Base-by-base conservation (phyloP, 2,797 vertebrate genomes). In the Hafferia zeledoni region DNA sequence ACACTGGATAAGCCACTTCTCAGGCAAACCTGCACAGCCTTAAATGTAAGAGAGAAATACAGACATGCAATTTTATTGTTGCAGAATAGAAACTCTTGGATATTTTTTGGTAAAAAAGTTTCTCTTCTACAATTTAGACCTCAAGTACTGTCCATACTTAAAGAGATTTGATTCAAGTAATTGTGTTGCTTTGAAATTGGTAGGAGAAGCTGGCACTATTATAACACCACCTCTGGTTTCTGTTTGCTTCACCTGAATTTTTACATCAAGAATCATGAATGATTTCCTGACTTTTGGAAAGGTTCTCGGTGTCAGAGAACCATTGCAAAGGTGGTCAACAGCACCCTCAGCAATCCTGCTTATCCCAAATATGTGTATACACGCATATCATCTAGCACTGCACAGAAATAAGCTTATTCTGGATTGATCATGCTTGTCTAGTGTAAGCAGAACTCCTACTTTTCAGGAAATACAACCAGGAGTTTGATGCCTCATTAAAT, bases 201-300 rank as follows among this genome's bases (percentile, higher is more conserved):
- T 87, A 93, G 93, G 59, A 96, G 89, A 96, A 89, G 60, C 59
- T 87, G 74, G 85, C 82, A 86, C 90, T 67, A 81, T 89, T 39
- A 64, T 79, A 95, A 77, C 83, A 95, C 15, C 55, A 44, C 10
- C 10, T 90, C 72, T 75, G 55, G 28, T 37, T 96, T 85, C 52
- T 20, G 3, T 39, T 87, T 85, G n/a, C 81, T 93, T 87, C 69
- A 78, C 39, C 56, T 55, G 2, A 69, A 35, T 14, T 83, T 93
- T 94, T 72, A 33, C 37, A 9, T 75, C 47, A 14, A 30, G 82
- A 49, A 68, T 31, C 65, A 61, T 12, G 19, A 8, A 12, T 61
- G 28, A 13, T 23, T 47, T 64, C 63, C 87, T 82, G 44, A n/a
- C 39, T 65, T 74, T 65, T 85, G 74, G 67, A 89, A 49, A 80